Evolutionary conservation across 1,140 invertebrate genomes (phyloP).

Genomic region (Heliothis subflexa): DNA sequence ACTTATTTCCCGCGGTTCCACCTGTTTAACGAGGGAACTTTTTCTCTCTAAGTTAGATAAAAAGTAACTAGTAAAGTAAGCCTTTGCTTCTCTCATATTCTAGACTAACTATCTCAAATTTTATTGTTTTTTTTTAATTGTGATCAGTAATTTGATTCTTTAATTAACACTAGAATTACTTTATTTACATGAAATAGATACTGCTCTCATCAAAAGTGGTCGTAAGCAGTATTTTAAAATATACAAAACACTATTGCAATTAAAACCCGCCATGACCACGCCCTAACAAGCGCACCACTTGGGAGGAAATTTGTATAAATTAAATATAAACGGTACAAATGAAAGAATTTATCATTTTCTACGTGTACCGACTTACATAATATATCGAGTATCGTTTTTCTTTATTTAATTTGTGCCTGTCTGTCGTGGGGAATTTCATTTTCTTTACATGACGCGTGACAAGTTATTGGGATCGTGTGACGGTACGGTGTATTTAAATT

Average conservation of each 20-base stretch:
- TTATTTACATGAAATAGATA: too few relatives aligned
- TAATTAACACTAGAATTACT: too few relatives aligned
- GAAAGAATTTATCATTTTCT: conserved; percentile 67
- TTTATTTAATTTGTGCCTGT: conserved; percentile 65
- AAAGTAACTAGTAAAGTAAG: too few relatives aligned
- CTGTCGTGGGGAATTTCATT: conserved; percentile 45
- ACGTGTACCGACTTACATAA: conserved; percentile 54
- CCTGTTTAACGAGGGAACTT: too few relatives aligned
- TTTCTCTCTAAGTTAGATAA: too few relatives aligned
- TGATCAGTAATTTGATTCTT: too few relatives aligned
- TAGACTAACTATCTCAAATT: too few relatives aligned
- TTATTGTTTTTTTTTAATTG: too few relatives aligned
- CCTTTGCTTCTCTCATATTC: too few relatives aligned
- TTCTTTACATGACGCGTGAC: conserved; percentile 45
- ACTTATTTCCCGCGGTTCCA: too few relatives aligned
- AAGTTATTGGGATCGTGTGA: conserved; percentile 46
- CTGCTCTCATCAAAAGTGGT: too few relatives aligned
- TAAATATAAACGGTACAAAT: conserved; percentile 62
- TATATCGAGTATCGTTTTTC: conserved; percentile 60
- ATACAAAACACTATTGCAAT: not conserved
- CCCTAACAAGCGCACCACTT: conserved; percentile 46
- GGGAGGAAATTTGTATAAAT: conserved; percentile 66
- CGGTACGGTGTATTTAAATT: conserved; percentile 44
- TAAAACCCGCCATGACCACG: conserved; percentile 27
- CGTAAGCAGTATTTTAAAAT: conserved; percentile 4